Percentiles rank a stretch among this genome's conserved stretches.
phyloP scores from a whole-genome alignment of 1,140 invertebrate species.

The Xylocopa sonorina region DNA sequence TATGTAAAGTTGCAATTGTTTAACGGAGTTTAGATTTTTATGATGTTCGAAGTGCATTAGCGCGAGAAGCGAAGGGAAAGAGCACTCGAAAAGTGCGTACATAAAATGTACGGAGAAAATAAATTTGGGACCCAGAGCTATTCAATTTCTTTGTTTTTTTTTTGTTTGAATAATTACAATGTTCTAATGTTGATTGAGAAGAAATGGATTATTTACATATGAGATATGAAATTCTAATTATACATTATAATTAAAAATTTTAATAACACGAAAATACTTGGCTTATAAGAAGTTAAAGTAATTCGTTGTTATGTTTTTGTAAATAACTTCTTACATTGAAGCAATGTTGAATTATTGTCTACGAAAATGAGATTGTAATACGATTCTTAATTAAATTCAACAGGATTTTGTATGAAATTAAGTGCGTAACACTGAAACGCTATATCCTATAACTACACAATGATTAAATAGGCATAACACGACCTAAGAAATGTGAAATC shows the following conservation, averaged over 20 bases:
- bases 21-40: conserved; percentile 63
- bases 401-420: conserved; percentile 39
- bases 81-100: conserved; percentile 17
- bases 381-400: conserved; percentile 30
- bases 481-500: conserved; percentile 32
- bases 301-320: conserved; percentile 44
- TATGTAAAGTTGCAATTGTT: conserved; percentile 73
- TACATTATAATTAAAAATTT: conserved; percentile 27
- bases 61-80: background rate
- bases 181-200: conserved; percentile 22
- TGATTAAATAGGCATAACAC: conserved; percentile 36
- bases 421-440: conserved; percentile 24
- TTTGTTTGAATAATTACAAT: conserved; percentile 17
- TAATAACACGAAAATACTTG: background rate
- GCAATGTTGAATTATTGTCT: conserved; percentile 33
- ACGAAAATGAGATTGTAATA: background rate
- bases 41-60: conserved; percentile 39
- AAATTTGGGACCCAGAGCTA: conserved; percentile 63
- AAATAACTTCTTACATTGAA: conserved; percentile 38
- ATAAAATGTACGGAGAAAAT: conserved; percentile 38
- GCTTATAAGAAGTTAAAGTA: background rate
- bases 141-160: conserved; percentile 19
- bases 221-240: background rate
- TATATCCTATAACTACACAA: conserved; percentile 49
- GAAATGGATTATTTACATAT: conserved; percentile 21